Percentiles rank a stretch among this genome's conserved stretches.
These are phyloP conservation scores for Oreochromis spilurus DNA, from an alignment of 2,113 vertebrate genomes.

Conservation along the genomic window DNA sequence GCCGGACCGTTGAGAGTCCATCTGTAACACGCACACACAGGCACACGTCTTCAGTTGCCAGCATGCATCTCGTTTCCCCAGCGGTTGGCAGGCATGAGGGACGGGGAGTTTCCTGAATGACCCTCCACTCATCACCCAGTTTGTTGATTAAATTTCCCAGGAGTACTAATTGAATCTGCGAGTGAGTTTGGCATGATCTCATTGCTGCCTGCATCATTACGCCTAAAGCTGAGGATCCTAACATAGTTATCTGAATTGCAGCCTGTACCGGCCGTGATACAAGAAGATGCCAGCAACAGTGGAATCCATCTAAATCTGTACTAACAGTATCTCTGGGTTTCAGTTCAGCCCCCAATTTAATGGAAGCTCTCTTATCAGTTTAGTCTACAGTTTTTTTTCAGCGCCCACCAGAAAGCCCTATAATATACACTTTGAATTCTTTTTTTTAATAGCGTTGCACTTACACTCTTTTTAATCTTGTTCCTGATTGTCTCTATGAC, in stretches of 20 bases:
- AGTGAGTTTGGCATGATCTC: slow-evolving; percentile 44
- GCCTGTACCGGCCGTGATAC: neutral
- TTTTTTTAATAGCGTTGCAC: slow-evolving; percentile 22
- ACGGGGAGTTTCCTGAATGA: neutral
- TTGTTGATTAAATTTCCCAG: slow-evolving; percentile 46
- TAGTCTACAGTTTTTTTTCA: neutral
- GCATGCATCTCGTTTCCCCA: neutral
- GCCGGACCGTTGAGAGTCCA: slow-evolving; percentile 84
- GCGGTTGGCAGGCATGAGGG: neutral
- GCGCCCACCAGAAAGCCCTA: neutral
- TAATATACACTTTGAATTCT: neutral
- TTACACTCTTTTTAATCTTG: slow-evolving; percentile 97
- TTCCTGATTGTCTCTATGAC: slow-evolving; percentile 97
- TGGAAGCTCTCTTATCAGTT: neutral
- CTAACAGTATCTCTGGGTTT: neutral
- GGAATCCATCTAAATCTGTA: neutral
- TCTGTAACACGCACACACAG: slow-evolving; percentile 64
- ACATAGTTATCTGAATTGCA: neutral
- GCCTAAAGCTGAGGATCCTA: neutral
- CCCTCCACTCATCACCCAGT: neutral
- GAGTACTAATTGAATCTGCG: slow-evolving; percentile 39
- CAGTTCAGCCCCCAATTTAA: neutral
- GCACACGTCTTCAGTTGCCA: neutral
- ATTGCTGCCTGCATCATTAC: slow-evolving; percentile 25
- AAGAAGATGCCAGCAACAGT: neutral